These are phyloP conservation scores for Cylindroiulus punctatus DNA, from an alignment of 2,888 invertebrate genomes.

Conservation along the genomic window DNA sequence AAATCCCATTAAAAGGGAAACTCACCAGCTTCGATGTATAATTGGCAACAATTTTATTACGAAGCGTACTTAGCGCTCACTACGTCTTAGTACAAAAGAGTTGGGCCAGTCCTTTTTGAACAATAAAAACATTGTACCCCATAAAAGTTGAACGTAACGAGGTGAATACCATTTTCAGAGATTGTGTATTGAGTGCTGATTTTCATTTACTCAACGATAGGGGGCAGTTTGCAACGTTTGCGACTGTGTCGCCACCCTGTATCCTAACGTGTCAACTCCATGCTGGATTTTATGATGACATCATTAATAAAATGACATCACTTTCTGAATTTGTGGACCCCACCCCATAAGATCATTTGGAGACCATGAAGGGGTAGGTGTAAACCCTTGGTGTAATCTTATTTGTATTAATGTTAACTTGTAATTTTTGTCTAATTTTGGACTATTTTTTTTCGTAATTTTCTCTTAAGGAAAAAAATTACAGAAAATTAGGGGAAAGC, in stretches of 20 bases:
- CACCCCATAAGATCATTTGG: too few species aligned
- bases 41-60: slow-evolving; percentile 23
- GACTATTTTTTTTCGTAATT: too few species aligned
- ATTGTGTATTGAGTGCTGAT: too few species aligned
- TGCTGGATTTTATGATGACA: too few species aligned
- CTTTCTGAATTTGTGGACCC: too few species aligned
- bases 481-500: too few species aligned
- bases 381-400: too few species aligned
- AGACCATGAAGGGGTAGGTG: too few species aligned
- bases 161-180: neutral
- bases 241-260: neutral
- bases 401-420: too few species aligned
- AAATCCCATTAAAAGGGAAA: neutral
- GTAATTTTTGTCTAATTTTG: too few species aligned
- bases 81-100: neutral
- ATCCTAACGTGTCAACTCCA: neutral
- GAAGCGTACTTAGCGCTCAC: neutral
- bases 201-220: neutral
- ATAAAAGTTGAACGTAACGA: neutral
- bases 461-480: too few species aligned
- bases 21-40: neutral
- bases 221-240: neutral
- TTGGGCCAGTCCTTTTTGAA: neutral
- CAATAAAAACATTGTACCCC: neutral
- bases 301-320: too few species aligned